A percentile compares a stretch with the other conserved stretches of the same genome.
Conservation (phyloP, 1,140 invertebrate genomes). For the Microvelia longipes region DNA sequence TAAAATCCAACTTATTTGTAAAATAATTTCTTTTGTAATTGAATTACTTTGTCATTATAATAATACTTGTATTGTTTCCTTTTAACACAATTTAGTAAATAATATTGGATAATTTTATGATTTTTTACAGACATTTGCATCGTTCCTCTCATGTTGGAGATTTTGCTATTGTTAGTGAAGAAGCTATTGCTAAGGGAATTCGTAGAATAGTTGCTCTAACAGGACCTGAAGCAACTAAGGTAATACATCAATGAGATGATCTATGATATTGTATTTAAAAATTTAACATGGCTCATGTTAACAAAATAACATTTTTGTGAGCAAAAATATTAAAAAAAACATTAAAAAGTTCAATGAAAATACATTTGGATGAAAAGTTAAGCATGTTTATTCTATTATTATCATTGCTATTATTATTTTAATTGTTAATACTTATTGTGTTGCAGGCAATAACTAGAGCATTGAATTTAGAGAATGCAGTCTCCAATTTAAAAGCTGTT, state of each 20-base stretch:
- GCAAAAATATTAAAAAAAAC: too few species aligned
- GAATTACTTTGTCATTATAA: too few species aligned
- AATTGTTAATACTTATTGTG: neutral
- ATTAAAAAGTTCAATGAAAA: too few species aligned
- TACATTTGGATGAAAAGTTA: too few species aligned
- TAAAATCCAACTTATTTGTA: too few species aligned
- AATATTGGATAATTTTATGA: too few species aligned
- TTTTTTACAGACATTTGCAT: conserved; percentile 64
- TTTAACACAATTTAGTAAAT: too few species aligned
- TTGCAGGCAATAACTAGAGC: conserved; percentile 56
- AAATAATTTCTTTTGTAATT: too few species aligned
- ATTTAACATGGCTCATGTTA: neutral
- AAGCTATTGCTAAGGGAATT: conserved; percentile 98
- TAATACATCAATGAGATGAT: conserved; percentile 18
- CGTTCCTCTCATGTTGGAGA: conserved; percentile 80
- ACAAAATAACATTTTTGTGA: neutral
- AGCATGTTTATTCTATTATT: too few species aligned
- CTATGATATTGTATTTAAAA: neutral
- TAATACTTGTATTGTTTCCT: conserved; percentile 12
- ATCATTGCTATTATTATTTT: too few species aligned
- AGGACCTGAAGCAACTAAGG: conserved; percentile 76
- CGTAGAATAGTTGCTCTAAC: conserved; percentile 92
- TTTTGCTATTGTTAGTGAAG: conserved; percentile 92
- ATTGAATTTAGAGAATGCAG: conserved; percentile 55
- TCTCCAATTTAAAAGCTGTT: conserved; percentile 45